A percentile compares a stretch with the other conserved stretches of the same genome.
These are phyloP conservation scores for Petrolisthes cinctipes DNA, from an alignment of 2,888 invertebrate species.

Conservation along the genomic window DNA sequence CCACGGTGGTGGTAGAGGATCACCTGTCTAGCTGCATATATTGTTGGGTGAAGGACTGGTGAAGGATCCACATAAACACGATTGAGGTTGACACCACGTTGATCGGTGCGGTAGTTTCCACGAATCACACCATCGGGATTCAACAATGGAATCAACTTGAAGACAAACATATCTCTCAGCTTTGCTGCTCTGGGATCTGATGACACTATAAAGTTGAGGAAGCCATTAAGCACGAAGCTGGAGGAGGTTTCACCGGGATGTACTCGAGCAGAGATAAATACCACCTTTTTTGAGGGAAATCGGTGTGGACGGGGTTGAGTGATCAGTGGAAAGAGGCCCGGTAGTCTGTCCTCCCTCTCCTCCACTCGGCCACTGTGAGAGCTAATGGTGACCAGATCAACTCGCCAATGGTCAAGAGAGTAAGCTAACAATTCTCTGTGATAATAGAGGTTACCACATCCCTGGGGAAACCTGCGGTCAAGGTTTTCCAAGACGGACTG, in stretches of 20 bases:
- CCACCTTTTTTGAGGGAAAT: conserved; percentile 84
- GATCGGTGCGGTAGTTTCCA: conserved; percentile 89
- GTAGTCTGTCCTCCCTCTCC: conserved; percentile 80
- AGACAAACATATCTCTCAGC: conserved; percentile 83
- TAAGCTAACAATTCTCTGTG: conserved; percentile 83
- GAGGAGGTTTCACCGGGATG: conserved; percentile 94
- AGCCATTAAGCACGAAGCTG: conserved; percentile 90
- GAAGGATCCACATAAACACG: conserved; percentile 87
- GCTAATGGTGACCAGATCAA: conserved; percentile 86
- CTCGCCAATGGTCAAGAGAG: conserved; percentile 81
- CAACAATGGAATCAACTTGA: conserved; percentile 90
- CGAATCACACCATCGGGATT: conserved; percentile 91
- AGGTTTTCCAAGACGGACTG: conserved; percentile 80
- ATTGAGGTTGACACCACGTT: conserved; percentile 88
- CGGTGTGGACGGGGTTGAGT: conserved; percentile 78
- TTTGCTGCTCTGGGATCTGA: conserved; percentile 82
- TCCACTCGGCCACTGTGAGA: conserved; percentile 82
- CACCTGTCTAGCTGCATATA: conserved; percentile 85
- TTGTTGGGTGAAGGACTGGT: conserved; percentile 81
- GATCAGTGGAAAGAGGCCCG: conserved; percentile 80
- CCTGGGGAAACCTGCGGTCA: conserved; percentile 71
- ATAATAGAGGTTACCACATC: conserved; percentile 78
- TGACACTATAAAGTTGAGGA: conserved; percentile 82
- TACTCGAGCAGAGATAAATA: conserved; percentile 88
- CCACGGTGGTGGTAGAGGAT: conserved; percentile 70